Evolutionary conservation across 2,797 vertebrate species (phyloP).

Genomic region (Cuniculus paca): DNA sequence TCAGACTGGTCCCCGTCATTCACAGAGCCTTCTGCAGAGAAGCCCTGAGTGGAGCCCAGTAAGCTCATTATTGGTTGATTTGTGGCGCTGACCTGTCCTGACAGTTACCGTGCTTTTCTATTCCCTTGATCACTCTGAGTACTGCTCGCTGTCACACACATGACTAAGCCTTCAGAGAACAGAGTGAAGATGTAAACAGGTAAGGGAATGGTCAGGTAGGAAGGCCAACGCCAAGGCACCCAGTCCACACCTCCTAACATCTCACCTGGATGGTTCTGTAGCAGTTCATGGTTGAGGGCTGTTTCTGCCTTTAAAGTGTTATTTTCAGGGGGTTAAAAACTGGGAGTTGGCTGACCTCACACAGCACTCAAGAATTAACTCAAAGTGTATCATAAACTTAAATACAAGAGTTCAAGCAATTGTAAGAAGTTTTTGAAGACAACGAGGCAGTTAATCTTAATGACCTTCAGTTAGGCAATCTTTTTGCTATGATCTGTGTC

Average conservation of each 20-base stretch:
- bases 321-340: not conserved
- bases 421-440: not conserved
- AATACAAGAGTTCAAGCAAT: not conserved
- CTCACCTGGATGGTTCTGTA: not conserved
- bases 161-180: not conserved
- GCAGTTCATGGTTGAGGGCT: not conserved
- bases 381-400: not conserved
- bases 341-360: not conserved
- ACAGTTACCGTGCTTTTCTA: not conserved
- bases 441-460: not conserved
- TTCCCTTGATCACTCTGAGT: not conserved
- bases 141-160: not conserved
- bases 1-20: accelerated
- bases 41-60: too few species aligned
- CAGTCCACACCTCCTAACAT: not conserved
- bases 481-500: not conserved
- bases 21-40: not conserved
- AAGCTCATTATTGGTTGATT: too few species aligned
- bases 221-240: not conserved
- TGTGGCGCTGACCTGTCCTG: too few species aligned
- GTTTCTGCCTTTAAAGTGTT: not conserved
- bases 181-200: not conserved
- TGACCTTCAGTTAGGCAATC: not conserved
- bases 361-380: not conserved
- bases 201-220: not conserved